Conservation (phyloP, 1,140 invertebrate species). For the Caenorhabditis latens region DNA sequence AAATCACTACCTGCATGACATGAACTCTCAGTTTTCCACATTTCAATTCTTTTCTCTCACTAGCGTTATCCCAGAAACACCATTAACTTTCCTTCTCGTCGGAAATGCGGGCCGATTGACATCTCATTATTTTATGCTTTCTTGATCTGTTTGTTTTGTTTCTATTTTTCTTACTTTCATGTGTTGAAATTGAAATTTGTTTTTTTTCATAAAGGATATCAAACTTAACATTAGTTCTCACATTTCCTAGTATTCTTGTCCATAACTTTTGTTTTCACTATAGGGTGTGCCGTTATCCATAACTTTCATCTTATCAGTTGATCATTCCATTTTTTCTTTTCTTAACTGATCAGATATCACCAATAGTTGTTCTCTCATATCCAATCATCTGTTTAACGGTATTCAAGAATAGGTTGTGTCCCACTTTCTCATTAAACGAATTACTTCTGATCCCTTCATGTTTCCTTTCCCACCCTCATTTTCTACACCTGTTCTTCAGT, state of each 20-base stretch:
- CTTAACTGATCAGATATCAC: conserved; percentile 48
- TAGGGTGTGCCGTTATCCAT: conserved; percentile 27
- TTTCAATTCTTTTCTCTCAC: conserved; percentile 23
- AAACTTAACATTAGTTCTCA: not conserved
- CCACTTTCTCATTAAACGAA: conserved; percentile 40
- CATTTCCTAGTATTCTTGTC: not conserved
- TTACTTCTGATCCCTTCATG: conserved; percentile 5
- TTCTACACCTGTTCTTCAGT: not conserved
- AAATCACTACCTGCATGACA: conserved; percentile 26
- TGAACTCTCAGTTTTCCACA: conserved; percentile 4
- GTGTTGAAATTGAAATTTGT: not conserved
- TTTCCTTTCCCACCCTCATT: not conserved
- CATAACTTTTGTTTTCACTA: not conserved
- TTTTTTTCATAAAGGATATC: not conserved
- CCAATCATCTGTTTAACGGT: conserved; percentile 29
- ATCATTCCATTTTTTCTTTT: conserved; percentile 10
- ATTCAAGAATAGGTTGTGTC: not conserved
- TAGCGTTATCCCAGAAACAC: conserved; percentile 34
- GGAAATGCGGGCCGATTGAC: conserved; percentile 52
- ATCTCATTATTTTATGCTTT: conserved; percentile 49
- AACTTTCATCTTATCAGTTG: conserved; percentile 23
- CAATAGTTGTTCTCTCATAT: not conserved
- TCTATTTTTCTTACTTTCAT: not conserved
- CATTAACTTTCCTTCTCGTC: conserved; percentile 55
- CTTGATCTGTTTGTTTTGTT: conserved; percentile 52